Conservation (phyloP, 2,113 vertebrate species). For the Octodon degus region DNA sequence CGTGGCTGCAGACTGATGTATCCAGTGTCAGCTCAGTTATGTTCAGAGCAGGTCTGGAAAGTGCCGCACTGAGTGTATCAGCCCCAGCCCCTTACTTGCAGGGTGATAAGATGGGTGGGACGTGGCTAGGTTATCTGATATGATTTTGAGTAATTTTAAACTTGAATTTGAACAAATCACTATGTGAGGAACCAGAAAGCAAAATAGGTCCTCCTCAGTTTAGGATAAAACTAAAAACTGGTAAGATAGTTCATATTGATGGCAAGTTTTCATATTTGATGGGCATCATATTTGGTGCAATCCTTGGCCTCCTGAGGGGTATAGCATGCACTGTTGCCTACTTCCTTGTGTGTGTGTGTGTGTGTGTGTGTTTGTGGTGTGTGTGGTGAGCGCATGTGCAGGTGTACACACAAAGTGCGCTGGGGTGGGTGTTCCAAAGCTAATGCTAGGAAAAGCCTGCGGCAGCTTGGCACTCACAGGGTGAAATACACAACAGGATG, state of each 20-base stretch:
- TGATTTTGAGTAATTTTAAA: slow-evolving; percentile 57
- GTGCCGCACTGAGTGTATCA: neutral
- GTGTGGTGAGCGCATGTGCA: neutral
- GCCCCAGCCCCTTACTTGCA: neutral
- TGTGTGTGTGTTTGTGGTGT: neutral
- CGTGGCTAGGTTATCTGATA: slow-evolving; percentile 14
- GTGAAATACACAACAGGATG: neutral
- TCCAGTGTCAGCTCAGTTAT: slow-evolving; percentile 22
- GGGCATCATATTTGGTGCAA: too few species aligned
- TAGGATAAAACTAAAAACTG: neutral
- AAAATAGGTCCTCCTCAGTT: neutral
- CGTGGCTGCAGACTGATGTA: slow-evolving; percentile 21
- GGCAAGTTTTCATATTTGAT: neutral
- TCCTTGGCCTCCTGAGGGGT: neutral
- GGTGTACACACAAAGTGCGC: neutral
- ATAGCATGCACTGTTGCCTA: neutral
- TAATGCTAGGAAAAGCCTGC: slow-evolving; percentile 21
- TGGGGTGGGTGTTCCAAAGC: slow-evolving; percentile 7
- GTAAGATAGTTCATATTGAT: neutral
- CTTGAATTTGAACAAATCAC: slow-evolving; percentile 1
- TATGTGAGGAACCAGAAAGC: neutral
- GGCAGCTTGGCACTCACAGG: neutral
- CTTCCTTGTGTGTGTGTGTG: neutral
- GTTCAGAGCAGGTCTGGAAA: slow-evolving; percentile 15
- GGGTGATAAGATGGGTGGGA: neutral